phyloP scores from a whole-genome alignment of 2,888 invertebrate genomes.

The Mesorhabditis spiculigera region DNA sequence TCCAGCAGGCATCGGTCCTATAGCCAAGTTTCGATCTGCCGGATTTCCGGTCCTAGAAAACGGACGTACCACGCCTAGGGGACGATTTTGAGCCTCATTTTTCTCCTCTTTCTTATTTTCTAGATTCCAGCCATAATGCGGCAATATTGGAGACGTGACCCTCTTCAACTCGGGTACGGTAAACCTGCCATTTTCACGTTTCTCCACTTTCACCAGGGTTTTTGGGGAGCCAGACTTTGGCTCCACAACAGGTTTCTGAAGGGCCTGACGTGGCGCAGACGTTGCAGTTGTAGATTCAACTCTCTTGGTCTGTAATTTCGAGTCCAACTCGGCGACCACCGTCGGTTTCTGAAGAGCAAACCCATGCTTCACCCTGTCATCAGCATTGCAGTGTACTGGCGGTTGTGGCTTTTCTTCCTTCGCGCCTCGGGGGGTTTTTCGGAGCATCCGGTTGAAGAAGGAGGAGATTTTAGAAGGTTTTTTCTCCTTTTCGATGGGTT shows the following conservation, averaged over 20 bases:
- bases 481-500: not conserved
- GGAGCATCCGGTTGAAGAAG: not conserved
- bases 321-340: not conserved
- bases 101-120: not conserved
- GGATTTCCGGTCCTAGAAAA: constrained; percentile 4
- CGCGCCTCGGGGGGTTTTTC: not conserved
- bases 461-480: not conserved
- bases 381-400: not conserved
- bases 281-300: not conserved
- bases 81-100: not conserved
- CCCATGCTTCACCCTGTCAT: not conserved
- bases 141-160: not conserved
- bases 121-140: not conserved
- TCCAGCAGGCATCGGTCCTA: not conserved
- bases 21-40: not conserved
- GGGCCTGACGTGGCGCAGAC: not conserved
- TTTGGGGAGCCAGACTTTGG: not conserved
- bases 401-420: not conserved
- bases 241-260: not conserved
- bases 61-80: not conserved
- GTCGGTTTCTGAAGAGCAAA: constrained; percentile 1
- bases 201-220: not conserved
- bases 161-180: not conserved
- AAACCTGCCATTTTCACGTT: not conserved
- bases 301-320: not conserved